Conservation (phyloP, 2,797 vertebrate genomes). For the Amazonetta brasiliensis region DNA sequence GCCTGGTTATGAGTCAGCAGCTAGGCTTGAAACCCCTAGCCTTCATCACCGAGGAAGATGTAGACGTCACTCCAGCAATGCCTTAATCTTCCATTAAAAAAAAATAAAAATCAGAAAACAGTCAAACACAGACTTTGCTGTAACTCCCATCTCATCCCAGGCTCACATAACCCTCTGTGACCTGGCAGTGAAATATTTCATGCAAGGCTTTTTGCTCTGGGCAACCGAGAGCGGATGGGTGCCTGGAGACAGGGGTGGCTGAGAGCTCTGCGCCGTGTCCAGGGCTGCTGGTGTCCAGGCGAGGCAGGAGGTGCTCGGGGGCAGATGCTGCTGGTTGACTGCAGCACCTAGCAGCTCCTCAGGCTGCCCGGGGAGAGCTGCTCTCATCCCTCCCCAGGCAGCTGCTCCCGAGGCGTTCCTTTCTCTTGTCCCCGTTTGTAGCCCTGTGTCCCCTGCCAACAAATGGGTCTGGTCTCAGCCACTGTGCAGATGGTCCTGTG, state of each 20-base stretch:
- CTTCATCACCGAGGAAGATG: background rate
- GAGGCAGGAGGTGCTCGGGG: background rate
- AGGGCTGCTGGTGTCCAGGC: background rate
- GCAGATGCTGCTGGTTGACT: background rate
- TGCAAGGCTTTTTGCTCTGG: background rate
- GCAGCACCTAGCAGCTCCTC: background rate
- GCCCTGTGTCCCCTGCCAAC: background rate
- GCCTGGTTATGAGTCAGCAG: conserved; percentile 44
- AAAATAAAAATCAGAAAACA: background rate
- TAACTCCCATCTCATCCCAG: accelerated
- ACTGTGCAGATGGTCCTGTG: background rate
- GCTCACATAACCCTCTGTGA: background rate
- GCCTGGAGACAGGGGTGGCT: background rate
- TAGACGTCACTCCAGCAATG: background rate
- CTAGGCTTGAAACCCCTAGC: conserved; percentile 44
- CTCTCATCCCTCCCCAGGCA: background rate
- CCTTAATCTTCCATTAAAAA: background rate
- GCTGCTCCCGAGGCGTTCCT: background rate
- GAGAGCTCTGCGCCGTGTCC: background rate
- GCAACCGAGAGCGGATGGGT: background rate
- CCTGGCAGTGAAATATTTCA: background rate
- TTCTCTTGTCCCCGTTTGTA: background rate
- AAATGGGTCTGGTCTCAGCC: background rate
- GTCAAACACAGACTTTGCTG: background rate
- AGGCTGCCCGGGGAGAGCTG: background rate